phyloP scores from a whole-genome alignment of 2,797 vertebrate species.

The Botia almorhae region DNA sequence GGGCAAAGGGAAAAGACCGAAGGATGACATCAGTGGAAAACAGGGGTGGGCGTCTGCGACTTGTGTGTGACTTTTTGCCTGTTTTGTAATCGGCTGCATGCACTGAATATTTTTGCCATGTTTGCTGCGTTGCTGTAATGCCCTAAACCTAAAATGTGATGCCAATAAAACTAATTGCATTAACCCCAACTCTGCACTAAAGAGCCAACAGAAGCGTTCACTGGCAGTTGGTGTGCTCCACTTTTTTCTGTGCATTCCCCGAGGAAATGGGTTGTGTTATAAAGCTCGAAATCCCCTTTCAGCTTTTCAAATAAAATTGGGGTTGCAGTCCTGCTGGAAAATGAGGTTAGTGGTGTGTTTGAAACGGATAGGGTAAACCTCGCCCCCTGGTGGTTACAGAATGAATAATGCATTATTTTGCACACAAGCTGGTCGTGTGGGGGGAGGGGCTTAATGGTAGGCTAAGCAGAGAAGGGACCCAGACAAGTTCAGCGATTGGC shows the following conservation, averaged over 20 bases:
- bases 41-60: constrained; percentile 20
- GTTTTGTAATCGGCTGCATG: constrained; percentile 46
- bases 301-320: constrained; percentile 48
- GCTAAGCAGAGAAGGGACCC: constrained; percentile 63
- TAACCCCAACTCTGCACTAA: neutral
- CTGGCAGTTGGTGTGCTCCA: constrained; percentile 13
- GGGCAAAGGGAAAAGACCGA: constrained; percentile 48
- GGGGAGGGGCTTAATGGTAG: constrained; percentile 54
- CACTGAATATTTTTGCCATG: constrained; percentile 43
- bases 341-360: constrained; percentile 27
- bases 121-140: constrained; percentile 25
- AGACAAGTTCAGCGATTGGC: constrained; percentile 51
- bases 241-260: constrained; percentile 40
- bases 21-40: constrained; percentile 56
- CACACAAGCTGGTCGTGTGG: constrained; percentile 55
- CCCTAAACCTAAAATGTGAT: neutral
- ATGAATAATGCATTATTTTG: neutral
- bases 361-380: constrained; percentile 5
- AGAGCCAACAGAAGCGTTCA: neutral
- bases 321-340: constrained; percentile 51
- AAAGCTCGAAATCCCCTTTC: constrained; percentile 51
- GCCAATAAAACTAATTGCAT: neutral
- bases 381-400: constrained; percentile 49
- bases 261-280: constrained; percentile 50
- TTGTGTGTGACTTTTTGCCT: neutral